Conservation (phyloP, 1,140 invertebrate species). For the Carposina sasakii region DNA sequence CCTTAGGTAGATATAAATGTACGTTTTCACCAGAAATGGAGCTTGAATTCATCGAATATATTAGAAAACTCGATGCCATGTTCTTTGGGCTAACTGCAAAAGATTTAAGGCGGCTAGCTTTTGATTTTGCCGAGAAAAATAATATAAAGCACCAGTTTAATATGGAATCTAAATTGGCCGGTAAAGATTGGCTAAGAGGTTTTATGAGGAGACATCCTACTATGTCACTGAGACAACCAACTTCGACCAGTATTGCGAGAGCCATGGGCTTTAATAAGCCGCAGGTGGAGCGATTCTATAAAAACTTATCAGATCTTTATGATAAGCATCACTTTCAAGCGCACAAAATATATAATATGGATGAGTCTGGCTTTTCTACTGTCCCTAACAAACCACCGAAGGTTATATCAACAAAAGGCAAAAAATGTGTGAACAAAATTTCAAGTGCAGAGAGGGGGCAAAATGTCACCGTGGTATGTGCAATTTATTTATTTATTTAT, state of each 20-base stretch:
- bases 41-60: not conserved
- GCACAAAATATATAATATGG: slow-evolving; percentile 40
- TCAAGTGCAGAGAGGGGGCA: slow-evolving; percentile 36
- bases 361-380: slow-evolving; percentile 37
- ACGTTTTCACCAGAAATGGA: not conserved
- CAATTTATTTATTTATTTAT: too few relatives aligned
- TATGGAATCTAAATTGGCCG: slow-evolving; percentile 18
- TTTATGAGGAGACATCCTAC: slow-evolving; percentile 26
- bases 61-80: not conserved
- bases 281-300: not conserved
- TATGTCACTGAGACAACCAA: slow-evolving; percentile 1
- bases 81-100: not conserved
- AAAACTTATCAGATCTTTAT: not conserved
- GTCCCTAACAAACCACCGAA: slow-evolving; percentile 35
- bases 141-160: not conserved
- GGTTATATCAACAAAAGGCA: slow-evolving; percentile 29
- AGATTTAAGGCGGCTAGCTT: not conserved
- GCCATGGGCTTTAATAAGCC: slow-evolving; percentile 3
- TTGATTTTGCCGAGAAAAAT: not conserved
- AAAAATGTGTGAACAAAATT: slow-evolving; percentile 26
- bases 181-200: slow-evolving; percentile 24
- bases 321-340: not conserved
- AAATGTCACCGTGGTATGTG: slow-evolving; percentile 28
- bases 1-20: not conserved
- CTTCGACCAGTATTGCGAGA: not conserved